Evolutionary conservation across 2,888 invertebrate species (phyloP), one percentile per base, ranked within the genome.

Genomic region (Calliphora vomitoria): DNA sequence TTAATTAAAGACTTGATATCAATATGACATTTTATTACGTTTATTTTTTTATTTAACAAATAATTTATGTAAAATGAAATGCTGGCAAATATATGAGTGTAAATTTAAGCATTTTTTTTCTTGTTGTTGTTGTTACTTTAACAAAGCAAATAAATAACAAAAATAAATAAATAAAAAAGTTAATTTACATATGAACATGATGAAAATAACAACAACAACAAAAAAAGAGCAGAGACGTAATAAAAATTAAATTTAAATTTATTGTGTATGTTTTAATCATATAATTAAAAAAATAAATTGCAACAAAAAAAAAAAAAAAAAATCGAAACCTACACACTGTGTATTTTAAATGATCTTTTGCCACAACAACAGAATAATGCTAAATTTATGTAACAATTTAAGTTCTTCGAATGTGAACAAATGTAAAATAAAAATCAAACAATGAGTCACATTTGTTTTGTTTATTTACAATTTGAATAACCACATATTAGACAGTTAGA

Each of bases 241-340:
- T 87, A 84, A 78, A 82, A 84, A 69, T 75, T 60, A 53, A 20
- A 64, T 69, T 62, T 60, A 79, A 74, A 82, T 87, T 87, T 85
- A 87, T 85, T 75, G 55, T 78, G 25, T 69, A 79, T 71, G 8
- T 55, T 68, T 66, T 55, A 85, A 79, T 74, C 82, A 50, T 75
- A 79, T 79, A 87, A 87, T 82, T 87, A 87, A 71, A 78, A 68
- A 25, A 18, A 47, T 20, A 53, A 55, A 68, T 25, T 5, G 15
- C 41, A 66, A 11, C 25, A 25, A 1, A 25, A 2, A 25, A 25
- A 66, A 25, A 1, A 25, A 2, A 25, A 25, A 66, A 11, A 20
- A 11, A 13, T 1, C 31, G 1, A 68, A 74, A 71, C 87, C 87
- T 82, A 87, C 83, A 72, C 82, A 69, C 69, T 41, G n/a, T 18